These are phyloP conservation scores for Gnathonemus echidnorhynchus DNA, from an alignment of 2,113 vertebrate species.

Conservation along the genomic window DNA sequence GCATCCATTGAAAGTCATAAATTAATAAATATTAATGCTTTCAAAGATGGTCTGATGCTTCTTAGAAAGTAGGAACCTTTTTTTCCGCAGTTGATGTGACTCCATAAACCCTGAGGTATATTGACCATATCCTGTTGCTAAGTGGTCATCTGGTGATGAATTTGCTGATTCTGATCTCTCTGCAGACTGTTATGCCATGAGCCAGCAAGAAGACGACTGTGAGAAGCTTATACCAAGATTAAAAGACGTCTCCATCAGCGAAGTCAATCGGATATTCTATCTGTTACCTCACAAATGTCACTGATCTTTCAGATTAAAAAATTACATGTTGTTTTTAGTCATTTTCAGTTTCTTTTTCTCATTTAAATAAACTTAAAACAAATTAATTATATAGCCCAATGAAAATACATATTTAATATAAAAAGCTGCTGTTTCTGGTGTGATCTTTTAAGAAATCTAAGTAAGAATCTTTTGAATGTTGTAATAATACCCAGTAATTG, in stretches of 20 bases:
- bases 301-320: neutral
- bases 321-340: neutral
- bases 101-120: neutral
- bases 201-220: conserved; percentile 60
- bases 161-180: conserved; percentile 19
- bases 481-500: neutral
- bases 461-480: neutral
- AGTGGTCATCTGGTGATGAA: neutral
- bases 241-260: conserved; percentile 77
- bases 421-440: neutral
- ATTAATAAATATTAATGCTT: neutral
- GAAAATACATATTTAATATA: neutral
- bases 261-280: conserved; percentile 82
- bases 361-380: neutral
- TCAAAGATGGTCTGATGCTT: neutral
- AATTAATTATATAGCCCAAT: neutral
- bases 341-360: neutral
- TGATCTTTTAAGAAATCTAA: neutral
- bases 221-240: conserved; percentile 71
- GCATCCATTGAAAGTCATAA: neutral
- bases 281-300: conserved; percentile 40
- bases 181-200: conserved; percentile 74
- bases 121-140: neutral
- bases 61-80: neutral
- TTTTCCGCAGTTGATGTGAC: neutral